Evolutionary conservation across 2,888 invertebrate species (phyloP).

Genomic region (Protonemura montana): DNA sequence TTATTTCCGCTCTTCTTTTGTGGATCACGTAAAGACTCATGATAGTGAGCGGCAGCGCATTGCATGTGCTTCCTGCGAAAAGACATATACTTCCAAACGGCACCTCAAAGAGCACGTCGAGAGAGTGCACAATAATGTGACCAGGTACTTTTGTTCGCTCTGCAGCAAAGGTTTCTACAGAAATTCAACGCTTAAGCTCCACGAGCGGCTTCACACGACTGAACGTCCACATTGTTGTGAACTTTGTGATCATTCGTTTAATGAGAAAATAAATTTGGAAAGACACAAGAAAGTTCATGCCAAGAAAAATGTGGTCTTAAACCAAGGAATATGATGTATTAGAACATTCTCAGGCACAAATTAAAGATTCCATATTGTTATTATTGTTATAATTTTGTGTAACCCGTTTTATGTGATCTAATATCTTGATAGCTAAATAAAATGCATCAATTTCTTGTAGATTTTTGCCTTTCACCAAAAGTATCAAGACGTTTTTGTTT

Average conservation of each 20-base stretch:
- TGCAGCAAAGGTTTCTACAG: slow-evolving; percentile 25
- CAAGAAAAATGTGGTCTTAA: neutral
- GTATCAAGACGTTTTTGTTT: too few relatives aligned
- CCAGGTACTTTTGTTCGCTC: neutral
- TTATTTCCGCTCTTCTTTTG: neutral
- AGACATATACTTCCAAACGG: slow-evolving; percentile 13
- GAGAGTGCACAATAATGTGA: neutral
- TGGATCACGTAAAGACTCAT: neutral
- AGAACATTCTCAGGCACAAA: too few relatives aligned
- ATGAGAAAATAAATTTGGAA: slow-evolving; percentile 9
- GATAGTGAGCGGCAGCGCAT: neutral
- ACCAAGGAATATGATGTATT: neutral
- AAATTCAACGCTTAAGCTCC: neutral
- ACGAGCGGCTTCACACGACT: slow-evolving; percentile 24
- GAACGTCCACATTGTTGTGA: slow-evolving; percentile 9
- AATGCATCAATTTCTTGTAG: too few relatives aligned
- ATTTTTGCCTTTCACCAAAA: too few relatives aligned
- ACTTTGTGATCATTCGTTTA: neutral
- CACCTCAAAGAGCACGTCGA: slow-evolving; percentile 31
- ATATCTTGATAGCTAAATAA: too few relatives aligned
- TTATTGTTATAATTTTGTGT: too few relatives aligned
- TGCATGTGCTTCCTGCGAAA: neutral
- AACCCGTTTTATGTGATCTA: too few relatives aligned
- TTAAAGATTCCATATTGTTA: too few relatives aligned
- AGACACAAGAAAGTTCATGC: neutral